Evolutionary conservation across 2,113 vertebrate genomes (phyloP).

Genomic region (Tyrannus savana): DNA sequence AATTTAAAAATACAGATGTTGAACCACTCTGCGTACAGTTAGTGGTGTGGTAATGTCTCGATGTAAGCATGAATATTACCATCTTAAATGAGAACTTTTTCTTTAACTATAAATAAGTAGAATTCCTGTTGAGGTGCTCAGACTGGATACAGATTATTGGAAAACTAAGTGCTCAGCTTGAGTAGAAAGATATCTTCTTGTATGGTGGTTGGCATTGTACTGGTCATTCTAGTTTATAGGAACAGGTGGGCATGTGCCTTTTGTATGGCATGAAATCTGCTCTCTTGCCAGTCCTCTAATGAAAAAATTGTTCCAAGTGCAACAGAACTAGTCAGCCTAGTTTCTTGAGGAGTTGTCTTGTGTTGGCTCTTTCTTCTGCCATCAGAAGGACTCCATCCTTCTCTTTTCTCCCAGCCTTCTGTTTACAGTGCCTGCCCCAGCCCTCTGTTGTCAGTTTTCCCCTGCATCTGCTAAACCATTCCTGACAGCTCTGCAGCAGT

Average conservation of each 20-base stretch:
- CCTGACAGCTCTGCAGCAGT: not conserved
- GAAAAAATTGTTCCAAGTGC: not conserved
- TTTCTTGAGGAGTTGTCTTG: not conserved
- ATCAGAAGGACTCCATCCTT: not conserved
- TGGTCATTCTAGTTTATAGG: not conserved
- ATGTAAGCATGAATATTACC: not conserved
- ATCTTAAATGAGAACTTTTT: not conserved
- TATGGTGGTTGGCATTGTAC: not conserved
- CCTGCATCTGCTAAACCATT: not conserved
- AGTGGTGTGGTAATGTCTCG: not conserved
- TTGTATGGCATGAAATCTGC: not conserved
- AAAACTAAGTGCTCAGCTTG: not conserved
- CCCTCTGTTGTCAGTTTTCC: not conserved
- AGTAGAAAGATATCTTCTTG: not conserved
- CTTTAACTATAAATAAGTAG: not conserved
- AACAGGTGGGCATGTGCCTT: not conserved
- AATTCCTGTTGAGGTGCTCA: not conserved
- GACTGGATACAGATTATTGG: not conserved
- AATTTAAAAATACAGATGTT: not conserved
- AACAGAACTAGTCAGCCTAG: not conserved
- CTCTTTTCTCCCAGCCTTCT: not conserved
- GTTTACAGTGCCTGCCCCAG: accelerated
- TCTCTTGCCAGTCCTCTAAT: not conserved
- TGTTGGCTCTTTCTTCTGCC: not conserved
- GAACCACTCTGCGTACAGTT: not conserved